These are phyloP conservation scores for Sericinus montela DNA, from an alignment of 2,888 invertebrate species.

Conservation along the genomic window DNA sequence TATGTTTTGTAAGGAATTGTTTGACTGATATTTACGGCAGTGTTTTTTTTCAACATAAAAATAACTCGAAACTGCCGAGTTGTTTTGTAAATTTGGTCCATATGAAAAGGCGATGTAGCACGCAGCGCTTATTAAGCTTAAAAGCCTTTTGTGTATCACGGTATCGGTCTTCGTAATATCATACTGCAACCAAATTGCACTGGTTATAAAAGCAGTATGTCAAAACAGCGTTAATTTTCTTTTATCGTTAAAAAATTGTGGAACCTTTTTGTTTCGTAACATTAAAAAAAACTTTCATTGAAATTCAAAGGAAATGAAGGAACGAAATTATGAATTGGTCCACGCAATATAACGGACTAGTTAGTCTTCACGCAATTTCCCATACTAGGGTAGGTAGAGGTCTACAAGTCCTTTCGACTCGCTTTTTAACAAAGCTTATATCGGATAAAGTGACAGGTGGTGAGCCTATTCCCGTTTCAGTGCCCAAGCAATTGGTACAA, in stretches of 20 bases:
- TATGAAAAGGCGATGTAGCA: constrained; percentile 23
- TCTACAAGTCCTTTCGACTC: too few relatives aligned
- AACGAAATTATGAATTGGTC: constrained; percentile 31
- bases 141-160: constrained; percentile 43
- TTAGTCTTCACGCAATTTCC: too few relatives aligned
- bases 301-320: constrained; percentile 27
- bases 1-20: too few relatives aligned
- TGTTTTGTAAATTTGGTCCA: constrained; percentile 6
- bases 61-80: constrained; percentile 5
- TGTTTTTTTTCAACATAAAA: not conserved
- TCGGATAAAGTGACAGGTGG: too few relatives aligned
- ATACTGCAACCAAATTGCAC: constrained; percentile 45
- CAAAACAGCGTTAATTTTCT: constrained; percentile 47
- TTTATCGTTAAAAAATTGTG: constrained; percentile 30
- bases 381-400: too few relatives aligned
- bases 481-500: too few relatives aligned
- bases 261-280: constrained; percentile 49
- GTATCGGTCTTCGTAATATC: constrained; percentile 40
- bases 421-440: too few relatives aligned
- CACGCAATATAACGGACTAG: too few relatives aligned
- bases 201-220: constrained; percentile 50
- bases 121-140: constrained; percentile 35
- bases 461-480: too few relatives aligned
- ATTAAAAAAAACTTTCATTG: constrained; percentile 45
- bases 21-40: not conserved